Conservation (phyloP, 1,140 invertebrate species). For the Bradysia coprophila region DNA sequence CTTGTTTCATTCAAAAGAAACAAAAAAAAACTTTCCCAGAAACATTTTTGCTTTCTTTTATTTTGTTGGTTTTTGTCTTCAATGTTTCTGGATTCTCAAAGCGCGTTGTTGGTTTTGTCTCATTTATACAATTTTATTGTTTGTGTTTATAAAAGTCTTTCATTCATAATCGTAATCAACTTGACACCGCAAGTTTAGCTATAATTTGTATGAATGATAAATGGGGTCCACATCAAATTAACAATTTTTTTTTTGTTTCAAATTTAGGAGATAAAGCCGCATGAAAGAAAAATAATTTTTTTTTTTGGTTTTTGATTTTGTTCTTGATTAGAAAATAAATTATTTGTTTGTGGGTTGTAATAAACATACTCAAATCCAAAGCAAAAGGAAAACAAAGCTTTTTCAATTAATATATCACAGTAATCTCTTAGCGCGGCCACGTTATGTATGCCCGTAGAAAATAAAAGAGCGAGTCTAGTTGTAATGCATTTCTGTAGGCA, state of each 20-base stretch:
- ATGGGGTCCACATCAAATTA: background rate
- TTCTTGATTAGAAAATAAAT: background rate
- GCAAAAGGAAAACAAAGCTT: too few relatives aligned
- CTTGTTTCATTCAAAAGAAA: too few relatives aligned
- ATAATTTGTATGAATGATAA: background rate
- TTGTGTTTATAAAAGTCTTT: background rate
- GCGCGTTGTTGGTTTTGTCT: too few relatives aligned
- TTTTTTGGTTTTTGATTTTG: background rate
- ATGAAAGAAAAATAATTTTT: background rate
- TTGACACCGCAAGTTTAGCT: slow-evolving; percentile 3
- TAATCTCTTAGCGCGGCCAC: too few relatives aligned
- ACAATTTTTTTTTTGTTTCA: background rate
- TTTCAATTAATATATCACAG: too few relatives aligned
- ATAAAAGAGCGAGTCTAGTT: too few relatives aligned
- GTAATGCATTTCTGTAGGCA: too few relatives aligned
- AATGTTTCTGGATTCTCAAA: too few relatives aligned
- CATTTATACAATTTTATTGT: background rate
- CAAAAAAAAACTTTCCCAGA: too few relatives aligned
- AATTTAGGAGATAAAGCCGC: background rate
- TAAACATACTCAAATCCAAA: background rate
- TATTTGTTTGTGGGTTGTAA: background rate
- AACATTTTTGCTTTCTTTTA: too few relatives aligned
- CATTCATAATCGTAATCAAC: slow-evolving; percentile 4
- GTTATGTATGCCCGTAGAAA: too few relatives aligned
- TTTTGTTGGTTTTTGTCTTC: too few relatives aligned